Evolutionary conservation across 1,140 invertebrate species (phyloP).

Genomic region (Lasioglossum albipes): DNA sequence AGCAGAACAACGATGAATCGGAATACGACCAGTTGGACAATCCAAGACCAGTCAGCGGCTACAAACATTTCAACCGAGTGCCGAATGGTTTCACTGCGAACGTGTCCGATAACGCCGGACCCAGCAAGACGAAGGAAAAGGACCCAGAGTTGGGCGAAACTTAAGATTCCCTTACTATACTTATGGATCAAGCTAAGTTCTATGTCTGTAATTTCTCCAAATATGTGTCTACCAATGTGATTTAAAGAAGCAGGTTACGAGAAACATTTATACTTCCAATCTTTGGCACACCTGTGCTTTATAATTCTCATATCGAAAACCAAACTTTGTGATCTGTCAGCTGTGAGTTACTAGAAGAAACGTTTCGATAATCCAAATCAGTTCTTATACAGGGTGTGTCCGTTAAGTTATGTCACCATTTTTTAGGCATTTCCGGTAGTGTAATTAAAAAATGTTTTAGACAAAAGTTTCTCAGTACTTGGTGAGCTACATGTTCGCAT

Average conservation of each 20-base stretch:
- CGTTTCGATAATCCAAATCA: not conserved
- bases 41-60: slow-evolving; percentile 86
- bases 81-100: slow-evolving; percentile 80
- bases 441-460: no score
- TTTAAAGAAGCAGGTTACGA: not conserved
- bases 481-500: no score
- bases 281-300: not conserved
- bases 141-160: slow-evolving; percentile 62
- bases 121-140: slow-evolving; percentile 61
- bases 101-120: slow-evolving; percentile 53
- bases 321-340: not conserved
- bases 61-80: slow-evolving; percentile 91
- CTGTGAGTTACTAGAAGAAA: not conserved
- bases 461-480: no score
- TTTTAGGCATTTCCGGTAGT: no score
- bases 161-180: slow-evolving; percentile 29
- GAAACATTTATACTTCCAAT: not conserved
- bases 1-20: slow-evolving; percentile 87
- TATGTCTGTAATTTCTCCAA: not conserved
- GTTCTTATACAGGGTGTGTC: not conserved
- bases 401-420: no score
- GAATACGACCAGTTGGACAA: slow-evolving; percentile 94
- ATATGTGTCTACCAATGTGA: slow-evolving; percentile 2
- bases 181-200: not conserved
- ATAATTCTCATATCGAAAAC: not conserved